phyloP scores from a whole-genome alignment of 2,797 vertebrate species.

The Agapornis canus region DNA sequence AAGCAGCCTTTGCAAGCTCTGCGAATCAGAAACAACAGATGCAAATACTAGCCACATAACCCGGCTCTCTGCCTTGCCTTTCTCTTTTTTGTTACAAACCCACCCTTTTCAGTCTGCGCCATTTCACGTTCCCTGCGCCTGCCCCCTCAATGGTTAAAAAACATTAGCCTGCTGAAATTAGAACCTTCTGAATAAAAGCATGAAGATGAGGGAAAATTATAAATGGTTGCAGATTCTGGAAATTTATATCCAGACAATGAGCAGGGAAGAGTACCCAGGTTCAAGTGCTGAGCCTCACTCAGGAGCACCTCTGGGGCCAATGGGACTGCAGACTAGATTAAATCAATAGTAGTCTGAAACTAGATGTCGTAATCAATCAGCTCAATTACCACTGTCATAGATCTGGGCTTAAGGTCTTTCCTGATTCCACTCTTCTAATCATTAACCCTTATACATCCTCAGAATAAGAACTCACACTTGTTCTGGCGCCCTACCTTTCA shows the following conservation, averaged over 20 bases:
- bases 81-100: neutral
- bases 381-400: conserved; percentile 86
- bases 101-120: conserved; percentile 28
- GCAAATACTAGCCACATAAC: conserved; percentile 51
- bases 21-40: conserved; percentile 66
- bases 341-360: conserved; percentile 85
- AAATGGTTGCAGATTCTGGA: conserved; percentile 35
- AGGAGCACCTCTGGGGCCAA: conserved; percentile 60
- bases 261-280: conserved; percentile 76
- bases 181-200: conserved; percentile 31
- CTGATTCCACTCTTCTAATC: conserved; percentile 76
- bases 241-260: conserved; percentile 48
- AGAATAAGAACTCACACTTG: neutral
- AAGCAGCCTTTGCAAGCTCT: conserved; percentile 52
- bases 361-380: conserved; percentile 91
- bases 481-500: conserved; percentile 12
- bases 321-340: conserved; percentile 77
- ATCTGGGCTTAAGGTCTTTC: conserved; percentile 79
- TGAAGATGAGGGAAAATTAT: conserved; percentile 1
- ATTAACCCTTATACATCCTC: conserved; percentile 63
- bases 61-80: neutral
- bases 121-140: neutral
- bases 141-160: conserved; percentile 6
- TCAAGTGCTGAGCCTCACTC: conserved; percentile 78
- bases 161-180: conserved; percentile 2